Conservation (phyloP, 2,888 invertebrate species). For the Habroteleia sp. region DNA sequence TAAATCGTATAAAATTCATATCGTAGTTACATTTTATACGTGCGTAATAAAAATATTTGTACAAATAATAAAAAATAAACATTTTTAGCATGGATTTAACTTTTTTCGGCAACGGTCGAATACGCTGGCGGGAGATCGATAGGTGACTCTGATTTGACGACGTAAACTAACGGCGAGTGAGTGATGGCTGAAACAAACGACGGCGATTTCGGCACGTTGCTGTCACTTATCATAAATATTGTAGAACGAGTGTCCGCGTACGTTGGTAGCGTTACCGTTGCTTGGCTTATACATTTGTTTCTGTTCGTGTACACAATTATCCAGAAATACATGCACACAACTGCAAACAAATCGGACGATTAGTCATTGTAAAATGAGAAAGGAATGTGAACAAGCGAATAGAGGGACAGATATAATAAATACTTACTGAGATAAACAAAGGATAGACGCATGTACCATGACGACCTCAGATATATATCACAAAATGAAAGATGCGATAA, state of each 20-base stretch:
- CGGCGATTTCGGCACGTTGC: conserved; percentile 74
- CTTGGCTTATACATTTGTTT: conserved; percentile 67
- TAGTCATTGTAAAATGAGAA: conserved; percentile 16
- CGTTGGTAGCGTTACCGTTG: not conserved
- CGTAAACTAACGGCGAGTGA: conserved; percentile 66
- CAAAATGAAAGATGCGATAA: conserved; percentile 67
- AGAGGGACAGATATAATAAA: no score
- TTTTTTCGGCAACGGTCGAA: conserved; percentile 36
- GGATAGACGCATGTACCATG: conserved; percentile 74
- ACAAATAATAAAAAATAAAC: conserved; percentile 11
- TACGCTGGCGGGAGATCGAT: conserved; percentile 38
- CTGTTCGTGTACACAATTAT: conserved; percentile 74
- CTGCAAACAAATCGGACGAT: conserved; percentile 64
- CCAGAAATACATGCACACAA: conserved; percentile 75
- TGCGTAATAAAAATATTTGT: conserved; percentile 14
- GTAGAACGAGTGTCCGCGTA: conserved; percentile 22
- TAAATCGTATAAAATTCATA: conserved; percentile 46
- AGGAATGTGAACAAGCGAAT: no score
- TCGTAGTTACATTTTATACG: conserved; percentile 36
- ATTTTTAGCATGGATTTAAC: not conserved
- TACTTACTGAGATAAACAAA: conserved; percentile 76
- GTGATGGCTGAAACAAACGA: conserved; percentile 69
- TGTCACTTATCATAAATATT: conserved; percentile 54
- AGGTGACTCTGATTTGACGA: conserved; percentile 61
- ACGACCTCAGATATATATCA: conserved; percentile 68